Evolutionary conservation across 1,140 invertebrate species (phyloP), one percentile per base, ranked within the genome.

Genomic region (Temnothorax curvispinosus): DNA sequence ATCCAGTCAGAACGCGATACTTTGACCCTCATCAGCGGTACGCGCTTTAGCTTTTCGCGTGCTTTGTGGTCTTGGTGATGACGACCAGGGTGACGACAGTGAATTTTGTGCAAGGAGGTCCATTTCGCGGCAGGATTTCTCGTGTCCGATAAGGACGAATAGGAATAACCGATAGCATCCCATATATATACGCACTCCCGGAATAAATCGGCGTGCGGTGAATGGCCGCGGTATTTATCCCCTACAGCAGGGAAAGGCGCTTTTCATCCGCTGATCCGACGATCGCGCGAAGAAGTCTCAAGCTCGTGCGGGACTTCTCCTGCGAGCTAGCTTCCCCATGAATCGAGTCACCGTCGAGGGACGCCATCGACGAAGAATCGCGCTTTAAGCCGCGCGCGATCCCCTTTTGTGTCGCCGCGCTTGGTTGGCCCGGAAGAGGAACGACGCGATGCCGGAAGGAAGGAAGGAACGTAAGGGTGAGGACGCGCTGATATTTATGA

Each of bases 401-500:
- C 60, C 67, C 35, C 54, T 74, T 84, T 38, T 41, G 54, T 75
- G 69, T 75, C 41, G 41, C n/a, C 41, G 69, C 80, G 32, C 41
- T 67, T 38, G 27, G 52, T 44, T 32, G 69, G 32, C 9, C 44
- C 69, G 76, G 60, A 81, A 87, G 85, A 87, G 58, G 67, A 72
- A 84, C 15, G 64, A 35, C 52, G n/a, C 52, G n/a, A 8, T 38
- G 38, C 65, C 38, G 52, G 38, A 35, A 78, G 38, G 62, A 27
- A 65, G 72, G 71, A 32, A 60, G 41, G 18, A 69, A 47, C 65
- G 72, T 35, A 86, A 71, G 21, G 32, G 65, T 21, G 60, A 47
- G 38, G 44, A 13, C 21, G 67, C 35, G 77, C 38, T 27, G 78
- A 90, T 90, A 90, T 85, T 87, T 87, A 90, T 76, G 86, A 90